Conservation (phyloP, 2,888 invertebrate species). For the Tipula helvola region DNA sequence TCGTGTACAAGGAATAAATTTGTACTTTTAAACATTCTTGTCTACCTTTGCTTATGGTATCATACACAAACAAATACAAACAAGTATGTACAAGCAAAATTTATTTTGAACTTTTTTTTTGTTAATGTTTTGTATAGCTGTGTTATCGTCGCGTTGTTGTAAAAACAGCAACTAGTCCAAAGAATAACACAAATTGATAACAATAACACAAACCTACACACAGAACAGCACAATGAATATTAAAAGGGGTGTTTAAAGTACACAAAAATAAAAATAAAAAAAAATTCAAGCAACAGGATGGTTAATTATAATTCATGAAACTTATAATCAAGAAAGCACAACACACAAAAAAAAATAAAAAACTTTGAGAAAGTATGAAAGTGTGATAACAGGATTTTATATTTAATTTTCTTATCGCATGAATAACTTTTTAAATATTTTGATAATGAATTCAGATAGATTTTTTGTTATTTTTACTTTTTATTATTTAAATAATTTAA, state of each 20-base stretch:
- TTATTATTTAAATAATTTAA: not conserved
- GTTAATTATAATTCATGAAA: slow-evolving; percentile 4
- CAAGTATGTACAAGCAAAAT: not conserved
- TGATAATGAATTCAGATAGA: not conserved
- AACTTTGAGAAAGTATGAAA: not conserved
- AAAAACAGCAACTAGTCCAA: not conserved
- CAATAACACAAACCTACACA: not conserved
- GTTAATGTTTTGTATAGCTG: not conserved
- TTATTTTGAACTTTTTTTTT: not conserved
- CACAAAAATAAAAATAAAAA: not conserved
- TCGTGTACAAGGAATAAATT: not conserved
- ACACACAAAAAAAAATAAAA: not conserved
- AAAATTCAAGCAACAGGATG: not conserved
- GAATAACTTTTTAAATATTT: not conserved
- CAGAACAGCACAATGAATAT: not conserved
- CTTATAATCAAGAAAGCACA: slow-evolving; percentile 4
- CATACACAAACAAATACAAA: not conserved
- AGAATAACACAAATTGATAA: not conserved
- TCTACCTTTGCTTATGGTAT: not conserved
- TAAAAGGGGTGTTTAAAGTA: not conserved
- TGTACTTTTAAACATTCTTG: not conserved
- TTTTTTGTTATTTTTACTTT: not conserved
- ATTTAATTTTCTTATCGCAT: slow-evolving; percentile 4
- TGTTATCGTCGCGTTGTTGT: not conserved
- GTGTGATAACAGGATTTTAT: slow-evolving; percentile 4